phyloP scores from a whole-genome alignment of 1,140 invertebrate genomes.

The Araneus ventricosus region DNA sequence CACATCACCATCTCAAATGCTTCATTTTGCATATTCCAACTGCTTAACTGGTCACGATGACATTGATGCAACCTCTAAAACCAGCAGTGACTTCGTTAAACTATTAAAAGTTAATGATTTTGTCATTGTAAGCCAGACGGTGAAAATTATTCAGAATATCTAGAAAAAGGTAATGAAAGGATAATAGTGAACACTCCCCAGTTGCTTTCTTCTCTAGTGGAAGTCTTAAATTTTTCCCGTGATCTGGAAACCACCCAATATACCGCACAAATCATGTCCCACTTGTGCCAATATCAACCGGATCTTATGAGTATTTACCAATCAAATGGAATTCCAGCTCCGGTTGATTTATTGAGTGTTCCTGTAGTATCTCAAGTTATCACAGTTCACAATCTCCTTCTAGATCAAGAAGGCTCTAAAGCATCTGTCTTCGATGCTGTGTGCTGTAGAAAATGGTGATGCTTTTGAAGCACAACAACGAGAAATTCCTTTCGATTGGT shows the following conservation, averaged over 20 bases:
- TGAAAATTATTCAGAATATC: conserved; percentile 99
- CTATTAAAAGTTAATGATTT: conserved; percentile 99
- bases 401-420: conserved; percentile 98
- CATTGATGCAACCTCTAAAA: conserved; percentile 97
- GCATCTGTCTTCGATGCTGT: conserved; percentile 96
- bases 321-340: no score
- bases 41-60: no score
- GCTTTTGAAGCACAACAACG: conserved; percentile 95
- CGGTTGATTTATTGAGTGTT: conserved; percentile 96
- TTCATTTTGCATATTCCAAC: no score
- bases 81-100: conserved; percentile 98
- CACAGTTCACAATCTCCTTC: conserved; percentile 96
- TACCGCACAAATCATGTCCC: conserved; percentile 97
- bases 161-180: conserved; percentile 98
- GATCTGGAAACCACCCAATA: conserved; percentile 97
- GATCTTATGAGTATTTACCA: conserved; percentile 98
- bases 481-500: conserved; percentile 98
- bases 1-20: no score
- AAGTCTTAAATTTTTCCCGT: conserved; percentile 96
- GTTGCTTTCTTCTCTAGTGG: conserved; percentile 96
- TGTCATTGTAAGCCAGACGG: conserved; percentile 97
- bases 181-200: conserved; percentile 98
- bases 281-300: conserved; percentile 97
- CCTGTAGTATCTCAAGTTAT: conserved; percentile 98
- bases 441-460: conserved; percentile 99